Evolutionary conservation across 2,888 invertebrate species (phyloP).

Genomic region (Zele albiditarsus): DNA sequence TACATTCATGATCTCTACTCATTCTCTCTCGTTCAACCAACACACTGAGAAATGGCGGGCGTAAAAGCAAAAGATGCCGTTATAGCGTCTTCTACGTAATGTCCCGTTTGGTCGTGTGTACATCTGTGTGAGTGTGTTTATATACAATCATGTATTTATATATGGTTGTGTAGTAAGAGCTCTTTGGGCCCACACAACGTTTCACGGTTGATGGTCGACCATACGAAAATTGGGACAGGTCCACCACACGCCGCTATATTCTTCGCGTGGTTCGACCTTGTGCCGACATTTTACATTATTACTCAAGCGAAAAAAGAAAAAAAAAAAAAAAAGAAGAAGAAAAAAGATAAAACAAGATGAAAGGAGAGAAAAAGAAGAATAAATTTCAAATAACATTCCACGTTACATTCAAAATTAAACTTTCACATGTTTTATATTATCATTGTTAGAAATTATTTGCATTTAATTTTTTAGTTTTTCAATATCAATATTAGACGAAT

Average conservation of each 20-base stretch:
- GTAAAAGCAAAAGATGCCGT: constrained; percentile 51
- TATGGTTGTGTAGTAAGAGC: constrained; percentile 24
- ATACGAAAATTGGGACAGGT: constrained; percentile 44
- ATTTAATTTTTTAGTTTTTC: background rate
- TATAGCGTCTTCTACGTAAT: constrained; percentile 52
- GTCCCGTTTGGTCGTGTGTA: constrained; percentile 49
- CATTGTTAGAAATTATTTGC: background rate
- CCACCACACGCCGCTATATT: constrained; percentile 36
- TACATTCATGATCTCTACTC: constrained; percentile 25
- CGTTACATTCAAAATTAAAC: constrained; percentile 5
- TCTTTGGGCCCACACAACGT: constrained; percentile 14
- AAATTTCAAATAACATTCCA: background rate
- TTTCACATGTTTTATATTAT: constrained; percentile 21
- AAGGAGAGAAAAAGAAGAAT: background rate
- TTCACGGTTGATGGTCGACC: constrained; percentile 19
- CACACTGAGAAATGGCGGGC: constrained; percentile 39
- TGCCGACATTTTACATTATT: constrained; percentile 30
- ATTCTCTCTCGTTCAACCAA: constrained; percentile 35
- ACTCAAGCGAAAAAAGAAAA: constrained; percentile 14
- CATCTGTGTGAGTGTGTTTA: constrained; percentile 2
- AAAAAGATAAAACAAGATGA: background rate
- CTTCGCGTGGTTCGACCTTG: constrained; percentile 42
- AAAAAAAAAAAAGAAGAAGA: background rate
- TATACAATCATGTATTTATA: background rate
- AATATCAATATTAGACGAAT: constrained; percentile 1